Conservation (phyloP, 2,888 invertebrate species). For the Proisotoma minuta region DNA sequence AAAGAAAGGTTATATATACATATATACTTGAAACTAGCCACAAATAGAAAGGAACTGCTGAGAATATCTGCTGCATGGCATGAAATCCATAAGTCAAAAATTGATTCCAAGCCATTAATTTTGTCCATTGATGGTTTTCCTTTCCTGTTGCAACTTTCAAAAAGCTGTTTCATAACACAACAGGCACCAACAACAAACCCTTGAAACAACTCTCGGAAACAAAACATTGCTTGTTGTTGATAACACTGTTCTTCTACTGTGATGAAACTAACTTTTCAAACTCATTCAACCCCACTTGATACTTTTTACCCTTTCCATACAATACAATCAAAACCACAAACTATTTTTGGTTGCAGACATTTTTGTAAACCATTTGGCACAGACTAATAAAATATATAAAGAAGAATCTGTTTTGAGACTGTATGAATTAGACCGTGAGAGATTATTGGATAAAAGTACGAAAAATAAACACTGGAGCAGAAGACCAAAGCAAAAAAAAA, state of each 20-base stretch:
- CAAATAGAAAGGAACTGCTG: conserved; percentile 20
- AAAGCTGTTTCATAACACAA: too few relatives aligned
- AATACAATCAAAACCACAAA: neutral
- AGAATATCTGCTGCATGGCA: conserved; percentile 31
- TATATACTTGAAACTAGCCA: conserved; percentile 13
- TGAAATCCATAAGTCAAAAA: conserved; percentile 45
- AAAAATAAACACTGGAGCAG: too few relatives aligned
- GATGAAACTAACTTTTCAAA: neutral
- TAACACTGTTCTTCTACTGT: neutral
- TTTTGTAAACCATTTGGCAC: neutral
- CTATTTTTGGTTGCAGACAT: neutral
- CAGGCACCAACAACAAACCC: neutral
- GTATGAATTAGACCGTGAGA: too few relatives aligned
- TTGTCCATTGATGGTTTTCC: conserved; percentile 35
- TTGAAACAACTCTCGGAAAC: neutral
- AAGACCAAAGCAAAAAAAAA: too few relatives aligned
- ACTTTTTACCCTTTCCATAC: too few relatives aligned
- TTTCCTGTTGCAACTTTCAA: conserved; percentile 35
- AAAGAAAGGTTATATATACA: neutral
- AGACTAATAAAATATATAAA: neutral
- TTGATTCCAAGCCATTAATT: conserved; percentile 46
- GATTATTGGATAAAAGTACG: too few relatives aligned
- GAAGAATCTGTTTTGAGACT: too few relatives aligned
- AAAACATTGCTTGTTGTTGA: neutral
- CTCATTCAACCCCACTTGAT: too few relatives aligned